Evolutionary conservation across 2,888 invertebrate species (phyloP).

Genomic region (Drosophila phalerata): DNA sequence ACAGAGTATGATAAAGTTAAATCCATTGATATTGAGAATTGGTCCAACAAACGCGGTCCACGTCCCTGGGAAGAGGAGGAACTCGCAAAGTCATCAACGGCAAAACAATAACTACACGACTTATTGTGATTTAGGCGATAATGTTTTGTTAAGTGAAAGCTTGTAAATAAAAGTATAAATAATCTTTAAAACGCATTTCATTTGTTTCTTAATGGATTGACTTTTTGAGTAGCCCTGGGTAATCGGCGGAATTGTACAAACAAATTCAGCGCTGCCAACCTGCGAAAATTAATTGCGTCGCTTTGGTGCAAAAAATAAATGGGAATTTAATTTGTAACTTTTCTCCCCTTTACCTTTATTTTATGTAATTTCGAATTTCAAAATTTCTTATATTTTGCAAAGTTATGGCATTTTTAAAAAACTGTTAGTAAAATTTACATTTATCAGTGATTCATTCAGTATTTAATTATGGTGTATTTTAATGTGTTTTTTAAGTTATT

Average conservation of each 20-base stretch:
- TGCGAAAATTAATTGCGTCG: slow-evolving; percentile 34
- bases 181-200: slow-evolving; percentile 7
- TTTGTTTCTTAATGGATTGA: background rate
- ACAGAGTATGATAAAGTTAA: slow-evolving; percentile 91
- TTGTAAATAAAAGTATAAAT: slow-evolving; percentile 46
- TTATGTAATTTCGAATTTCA: too few relatives aligned
- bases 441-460: too few relatives aligned
- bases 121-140: slow-evolving; percentile 25
- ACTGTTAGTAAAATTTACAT: too few relatives aligned
- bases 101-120: slow-evolving; percentile 41
- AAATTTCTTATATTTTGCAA: too few relatives aligned
- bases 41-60: slow-evolving; percentile 94
- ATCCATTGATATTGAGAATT: slow-evolving; percentile 91
- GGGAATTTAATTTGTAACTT: too few relatives aligned
- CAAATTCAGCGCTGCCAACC: slow-evolving; percentile 43
- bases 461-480: too few relatives aligned
- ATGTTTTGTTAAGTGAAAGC: slow-evolving; percentile 20
- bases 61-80: slow-evolving; percentile 92
- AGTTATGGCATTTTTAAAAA: too few relatives aligned
- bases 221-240: slow-evolving; percentile 25
- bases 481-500: too few relatives aligned
- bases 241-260: slow-evolving; percentile 21
- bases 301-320: background rate
- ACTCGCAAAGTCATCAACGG: slow-evolving; percentile 1
- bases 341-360: too few relatives aligned